phyloP scores from a whole-genome alignment of 2,113 vertebrate genomes.

The Pseudonaja textilis region DNA sequence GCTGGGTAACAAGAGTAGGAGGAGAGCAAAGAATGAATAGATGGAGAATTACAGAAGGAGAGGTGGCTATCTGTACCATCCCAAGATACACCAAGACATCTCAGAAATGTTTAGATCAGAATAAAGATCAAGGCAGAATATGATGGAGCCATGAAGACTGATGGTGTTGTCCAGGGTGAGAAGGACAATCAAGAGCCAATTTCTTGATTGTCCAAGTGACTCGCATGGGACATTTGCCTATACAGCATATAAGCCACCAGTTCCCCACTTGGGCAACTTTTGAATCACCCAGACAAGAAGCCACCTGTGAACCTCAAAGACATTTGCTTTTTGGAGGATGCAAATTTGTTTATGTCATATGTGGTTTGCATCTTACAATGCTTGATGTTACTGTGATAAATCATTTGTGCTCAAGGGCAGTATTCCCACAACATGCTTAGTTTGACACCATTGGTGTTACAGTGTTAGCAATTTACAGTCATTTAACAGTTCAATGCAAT shows the following conservation, averaged over 20 bases:
- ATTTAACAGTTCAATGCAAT: background rate
- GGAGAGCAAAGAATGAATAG: background rate
- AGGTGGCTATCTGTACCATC: background rate
- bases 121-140: background rate
- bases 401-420: background rate
- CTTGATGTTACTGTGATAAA: background rate
- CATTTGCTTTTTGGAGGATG: background rate
- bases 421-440: background rate
- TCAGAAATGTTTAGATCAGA: background rate
- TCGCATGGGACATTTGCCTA: background rate
- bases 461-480: background rate
- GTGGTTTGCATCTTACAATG: background rate
- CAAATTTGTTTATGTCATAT: background rate
- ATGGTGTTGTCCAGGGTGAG: background rate
- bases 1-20: background rate
- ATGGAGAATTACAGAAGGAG: background rate
- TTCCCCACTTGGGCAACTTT: background rate
- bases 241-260: background rate
- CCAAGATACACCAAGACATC: background rate
- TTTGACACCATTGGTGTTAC: background rate
- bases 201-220: background rate
- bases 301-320: background rate
- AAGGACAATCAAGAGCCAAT: background rate
- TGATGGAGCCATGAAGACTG: background rate
- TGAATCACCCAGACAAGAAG: background rate